A percentile compares a stretch with the other conserved stretches of the same genome.
Evolutionary conservation across 1,140 invertebrate genomes (phyloP).

Genomic region (Globodera rostochiensis): DNA sequence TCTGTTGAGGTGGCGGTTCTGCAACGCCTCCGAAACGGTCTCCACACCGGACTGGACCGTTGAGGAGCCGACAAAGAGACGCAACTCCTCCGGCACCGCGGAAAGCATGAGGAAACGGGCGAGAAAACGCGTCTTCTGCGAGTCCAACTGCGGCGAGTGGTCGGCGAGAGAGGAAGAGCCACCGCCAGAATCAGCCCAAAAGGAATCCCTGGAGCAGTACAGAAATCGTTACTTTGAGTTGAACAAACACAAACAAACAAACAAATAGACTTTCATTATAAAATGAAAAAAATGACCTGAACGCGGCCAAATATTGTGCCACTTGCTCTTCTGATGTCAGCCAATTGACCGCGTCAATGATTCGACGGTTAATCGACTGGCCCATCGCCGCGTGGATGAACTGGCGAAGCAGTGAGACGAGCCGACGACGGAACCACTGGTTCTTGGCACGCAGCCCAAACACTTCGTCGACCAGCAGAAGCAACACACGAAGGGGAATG

Average conservation of each 20-base stretch:
- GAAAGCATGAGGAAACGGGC: constrained; percentile 60
- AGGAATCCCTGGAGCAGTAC: constrained; percentile 7
- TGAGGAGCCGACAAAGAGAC: constrained; percentile 86
- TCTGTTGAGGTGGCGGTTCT: constrained; percentile 81
- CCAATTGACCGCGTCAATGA: constrained; percentile 85
- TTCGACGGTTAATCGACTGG: constrained; percentile 83
- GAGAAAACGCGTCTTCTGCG: constrained; percentile 51
- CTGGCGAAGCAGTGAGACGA: constrained; percentile 79
- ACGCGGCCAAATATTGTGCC: constrained; percentile 81
- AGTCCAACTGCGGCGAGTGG: constrained; percentile 34
- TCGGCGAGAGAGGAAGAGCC: constrained; percentile 60
- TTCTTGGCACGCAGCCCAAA: constrained; percentile 84
- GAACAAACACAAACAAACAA: constrained; percentile 16
- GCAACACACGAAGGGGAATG: constrained; percentile 82
- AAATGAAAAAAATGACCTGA: constrained; percentile 73
- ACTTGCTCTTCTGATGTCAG: constrained; percentile 86
- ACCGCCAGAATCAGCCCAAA: constrained; percentile 21
- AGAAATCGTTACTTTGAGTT: not conserved
- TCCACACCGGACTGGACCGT: constrained; percentile 82
- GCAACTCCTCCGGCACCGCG: constrained; percentile 78
- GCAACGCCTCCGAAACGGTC: constrained; percentile 84
- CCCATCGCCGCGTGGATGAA: constrained; percentile 80
- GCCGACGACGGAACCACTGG: constrained; percentile 81
- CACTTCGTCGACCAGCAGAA: constrained; percentile 85
- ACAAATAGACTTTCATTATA: not conserved